Conservation (phyloP, 2,888 invertebrate species). For the Ochropacha duplaris region DNA sequence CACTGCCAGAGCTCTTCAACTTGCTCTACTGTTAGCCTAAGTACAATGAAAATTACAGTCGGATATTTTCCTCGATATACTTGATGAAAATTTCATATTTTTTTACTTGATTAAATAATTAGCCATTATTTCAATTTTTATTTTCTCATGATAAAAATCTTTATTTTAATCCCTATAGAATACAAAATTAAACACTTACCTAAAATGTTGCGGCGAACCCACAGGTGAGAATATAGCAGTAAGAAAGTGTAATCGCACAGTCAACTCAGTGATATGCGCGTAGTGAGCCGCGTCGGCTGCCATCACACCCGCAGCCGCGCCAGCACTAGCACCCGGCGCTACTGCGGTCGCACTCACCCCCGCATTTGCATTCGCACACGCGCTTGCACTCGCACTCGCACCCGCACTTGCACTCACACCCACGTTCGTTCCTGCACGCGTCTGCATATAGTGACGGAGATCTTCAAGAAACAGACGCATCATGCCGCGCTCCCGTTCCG, state of each 20-base stretch:
- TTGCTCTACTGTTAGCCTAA: conserved; percentile 91
- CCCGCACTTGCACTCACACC: conserved; percentile 18
- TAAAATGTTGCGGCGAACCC: conserved; percentile 94
- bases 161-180: no score
- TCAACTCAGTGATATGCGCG: conserved; percentile 93
- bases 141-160: no score
- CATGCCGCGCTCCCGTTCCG: conserved; percentile 95
- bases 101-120: no score
- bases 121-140: no score
- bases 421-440: neutral
- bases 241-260: conserved; percentile 95
- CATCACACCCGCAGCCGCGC: conserved; percentile 29
- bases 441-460: conserved; percentile 85
- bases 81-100: no score
- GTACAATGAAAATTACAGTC: neutral
- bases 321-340: neutral
- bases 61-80: neutral
- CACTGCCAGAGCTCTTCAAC: conserved; percentile 96
- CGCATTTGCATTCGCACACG: neutral
- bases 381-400: neutral
- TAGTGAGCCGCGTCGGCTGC: conserved; percentile 61
- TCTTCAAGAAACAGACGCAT: conserved; percentile 96
- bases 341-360: neutral
- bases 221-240: conserved; percentile 95
- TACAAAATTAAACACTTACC: conserved; percentile 63